Evolutionary conservation across 2,113 vertebrate species (phyloP).

Genomic region (Pionites leucogaster): DNA sequence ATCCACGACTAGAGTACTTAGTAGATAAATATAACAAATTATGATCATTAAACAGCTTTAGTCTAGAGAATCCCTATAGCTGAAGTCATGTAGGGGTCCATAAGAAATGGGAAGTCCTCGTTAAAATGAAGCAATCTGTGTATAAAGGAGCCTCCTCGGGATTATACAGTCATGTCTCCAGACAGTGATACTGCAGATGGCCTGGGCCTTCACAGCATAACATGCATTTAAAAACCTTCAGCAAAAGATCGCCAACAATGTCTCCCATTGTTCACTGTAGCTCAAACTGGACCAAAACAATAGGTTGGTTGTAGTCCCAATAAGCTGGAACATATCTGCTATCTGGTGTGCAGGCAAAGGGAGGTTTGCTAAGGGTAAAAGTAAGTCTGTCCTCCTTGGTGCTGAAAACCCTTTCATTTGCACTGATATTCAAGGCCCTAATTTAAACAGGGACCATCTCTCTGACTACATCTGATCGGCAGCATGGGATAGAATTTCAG

Average conservation of each 20-base stretch:
- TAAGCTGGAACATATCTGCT: constrained; percentile 42
- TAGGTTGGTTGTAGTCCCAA: constrained; percentile 39
- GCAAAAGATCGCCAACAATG: constrained; percentile 17
- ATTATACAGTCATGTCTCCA: neutral
- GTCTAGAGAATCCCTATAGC: neutral
- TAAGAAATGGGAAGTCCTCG: neutral
- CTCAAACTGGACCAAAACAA: neutral
- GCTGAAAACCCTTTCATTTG: constrained; percentile 58
- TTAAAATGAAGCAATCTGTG: neutral
- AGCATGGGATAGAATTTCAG: neutral
- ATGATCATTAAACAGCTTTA: neutral
- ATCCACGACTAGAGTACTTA: neutral
- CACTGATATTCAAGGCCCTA: neutral
- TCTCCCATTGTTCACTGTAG: constrained; percentile 14
- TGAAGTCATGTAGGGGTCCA: neutral
- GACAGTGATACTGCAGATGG: neutral
- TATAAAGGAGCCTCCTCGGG: neutral
- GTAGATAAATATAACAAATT: neutral
- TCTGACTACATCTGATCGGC: neutral
- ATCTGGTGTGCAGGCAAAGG: neutral
- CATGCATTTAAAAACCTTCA: neutral
- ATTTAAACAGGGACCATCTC: neutral
- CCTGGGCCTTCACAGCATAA: neutral
- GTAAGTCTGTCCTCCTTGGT: constrained; percentile 51
- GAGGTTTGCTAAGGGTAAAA: constrained; percentile 40